phyloP scores from a whole-genome alignment of 2,113 vertebrate genomes.

The Mesoclemmys tuberculata region DNA sequence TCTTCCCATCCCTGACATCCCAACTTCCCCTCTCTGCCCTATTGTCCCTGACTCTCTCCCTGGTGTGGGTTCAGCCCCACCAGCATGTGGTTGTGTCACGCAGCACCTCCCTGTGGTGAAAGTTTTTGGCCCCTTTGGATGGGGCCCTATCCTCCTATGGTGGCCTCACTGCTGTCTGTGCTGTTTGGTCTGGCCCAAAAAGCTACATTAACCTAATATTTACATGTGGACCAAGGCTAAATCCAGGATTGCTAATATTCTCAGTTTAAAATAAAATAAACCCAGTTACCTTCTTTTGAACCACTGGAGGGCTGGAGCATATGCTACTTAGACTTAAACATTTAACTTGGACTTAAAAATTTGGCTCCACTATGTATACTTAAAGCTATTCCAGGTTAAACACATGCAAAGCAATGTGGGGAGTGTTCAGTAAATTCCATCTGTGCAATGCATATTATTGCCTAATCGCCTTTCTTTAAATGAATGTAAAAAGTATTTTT shows the following conservation, averaged over 20 bases:
- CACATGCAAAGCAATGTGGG: neutral
- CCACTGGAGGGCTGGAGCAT: neutral
- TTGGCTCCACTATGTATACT: neutral
- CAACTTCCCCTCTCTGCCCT: neutral
- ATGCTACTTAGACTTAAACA: neutral
- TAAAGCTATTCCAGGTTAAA: neutral
- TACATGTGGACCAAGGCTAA: neutral
- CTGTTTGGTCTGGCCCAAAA: neutral
- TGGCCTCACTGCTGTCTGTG: neutral
- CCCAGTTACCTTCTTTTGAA: neutral
- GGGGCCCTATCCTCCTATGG: neutral
- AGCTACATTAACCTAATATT: neutral
- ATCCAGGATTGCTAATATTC: neutral
- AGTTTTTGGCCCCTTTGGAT: neutral
- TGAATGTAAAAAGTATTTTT: neutral
- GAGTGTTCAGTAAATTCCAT: neutral
- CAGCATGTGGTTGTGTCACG: neutral
- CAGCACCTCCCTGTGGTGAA: neutral
- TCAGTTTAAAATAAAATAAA: neutral
- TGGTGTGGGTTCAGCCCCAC: neutral
- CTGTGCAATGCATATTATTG: neutral
- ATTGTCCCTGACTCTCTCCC: neutral
- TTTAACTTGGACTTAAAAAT: neutral
- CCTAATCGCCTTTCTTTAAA: neutral
- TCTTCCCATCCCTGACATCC: neutral